Percentiles rank a stretch among this genome's conserved stretches.
These are phyloP conservation scores for Corythoichthys intestinalis DNA, from an alignment of 2,113 vertebrate species.

Conservation along the genomic window DNA sequence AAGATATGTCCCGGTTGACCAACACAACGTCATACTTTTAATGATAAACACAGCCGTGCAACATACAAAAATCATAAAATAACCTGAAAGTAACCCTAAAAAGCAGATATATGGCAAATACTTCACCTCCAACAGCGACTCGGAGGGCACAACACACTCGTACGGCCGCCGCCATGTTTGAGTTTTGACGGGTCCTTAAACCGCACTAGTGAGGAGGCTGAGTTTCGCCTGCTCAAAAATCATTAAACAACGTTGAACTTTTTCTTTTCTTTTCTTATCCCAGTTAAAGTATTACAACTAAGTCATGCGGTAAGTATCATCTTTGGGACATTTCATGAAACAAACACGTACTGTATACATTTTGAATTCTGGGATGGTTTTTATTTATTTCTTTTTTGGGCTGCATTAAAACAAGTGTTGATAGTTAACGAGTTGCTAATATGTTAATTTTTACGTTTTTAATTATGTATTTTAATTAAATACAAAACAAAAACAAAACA, in stretches of 20 bases:
- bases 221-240: slow-evolving; percentile 50
- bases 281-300: no score
- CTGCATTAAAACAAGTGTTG: no score
- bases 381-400: no score
- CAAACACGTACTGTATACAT: no score
- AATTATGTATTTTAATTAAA: no score
- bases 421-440: no score
- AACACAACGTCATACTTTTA: background rate
- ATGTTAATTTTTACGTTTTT: no score
- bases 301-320: no score
- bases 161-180: slow-evolving; percentile 65
- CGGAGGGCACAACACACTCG: slow-evolving; percentile 58
- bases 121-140: slow-evolving; percentile 48
- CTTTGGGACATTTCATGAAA: no score
- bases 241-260: background rate
- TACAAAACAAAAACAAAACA: no score
- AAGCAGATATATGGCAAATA: background rate
- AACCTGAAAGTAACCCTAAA: accelerated
- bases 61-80: background rate
- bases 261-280: background rate
- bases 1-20: background rate
- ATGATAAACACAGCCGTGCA: background rate
- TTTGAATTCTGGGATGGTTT: no score
- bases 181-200: slow-evolving; percentile 37
- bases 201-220: slow-evolving; percentile 14